Conservation (phyloP, 2,797 vertebrate species). For the Sebastes nivosus region DNA sequence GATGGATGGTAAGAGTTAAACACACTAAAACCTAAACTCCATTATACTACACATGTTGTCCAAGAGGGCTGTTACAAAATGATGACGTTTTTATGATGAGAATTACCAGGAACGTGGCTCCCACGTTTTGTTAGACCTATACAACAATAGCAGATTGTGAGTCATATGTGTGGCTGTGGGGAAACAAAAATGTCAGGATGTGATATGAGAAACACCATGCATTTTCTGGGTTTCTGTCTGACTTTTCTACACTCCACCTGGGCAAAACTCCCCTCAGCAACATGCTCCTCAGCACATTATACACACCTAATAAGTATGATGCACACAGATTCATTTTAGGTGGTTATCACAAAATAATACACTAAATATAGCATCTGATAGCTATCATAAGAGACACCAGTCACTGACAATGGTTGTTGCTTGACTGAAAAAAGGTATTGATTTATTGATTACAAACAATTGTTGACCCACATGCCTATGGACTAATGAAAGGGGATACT, state of each 20-base stretch:
- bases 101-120: background rate
- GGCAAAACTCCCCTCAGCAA: background rate
- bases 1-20: background rate
- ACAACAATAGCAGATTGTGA: background rate
- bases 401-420: background rate
- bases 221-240: background rate
- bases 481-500: slow-evolving; percentile 37
- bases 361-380: background rate
- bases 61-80: background rate
- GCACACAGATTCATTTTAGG: accelerated
- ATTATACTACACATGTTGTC: background rate
- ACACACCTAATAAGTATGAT: background rate
- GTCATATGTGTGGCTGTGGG: no score
- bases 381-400: background rate
- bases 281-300: background rate
- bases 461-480: slow-evolving; percentile 41
- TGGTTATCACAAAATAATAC: background rate
- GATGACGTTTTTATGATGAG: background rate
- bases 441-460: slow-evolving; percentile 45
- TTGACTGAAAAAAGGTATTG: background rate
- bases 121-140: no score
- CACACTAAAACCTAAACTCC: background rate
- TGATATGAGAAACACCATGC: background rate
- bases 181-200: background rate
- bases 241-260: background rate